These are phyloP conservation scores for Pangasianodon hypophthalmus DNA, from an alignment of 2,113 vertebrate species.

Conservation along the genomic window DNA sequence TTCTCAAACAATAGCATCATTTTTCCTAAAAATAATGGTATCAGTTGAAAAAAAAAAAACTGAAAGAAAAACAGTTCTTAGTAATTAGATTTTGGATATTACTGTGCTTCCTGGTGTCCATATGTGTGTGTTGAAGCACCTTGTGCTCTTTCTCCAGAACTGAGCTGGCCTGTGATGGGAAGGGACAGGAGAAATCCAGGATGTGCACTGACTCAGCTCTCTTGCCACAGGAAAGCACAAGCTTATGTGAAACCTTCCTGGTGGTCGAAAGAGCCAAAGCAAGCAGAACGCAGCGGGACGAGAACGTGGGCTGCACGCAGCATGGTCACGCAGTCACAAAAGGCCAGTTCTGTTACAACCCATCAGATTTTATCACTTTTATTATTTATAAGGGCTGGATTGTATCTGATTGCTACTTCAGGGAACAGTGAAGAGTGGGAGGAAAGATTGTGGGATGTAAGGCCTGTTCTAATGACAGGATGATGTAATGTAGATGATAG, in stretches of 20 bases:
- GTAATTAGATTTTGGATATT: not conserved
- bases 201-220: slow-evolving; percentile 7
- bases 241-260: slow-evolving; percentile 3
- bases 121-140: not conserved
- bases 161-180: not conserved
- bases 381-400: slow-evolving; percentile 28
- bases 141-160: not conserved
- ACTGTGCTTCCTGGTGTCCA: not conserved
- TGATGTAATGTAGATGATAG: not conserved
- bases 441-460: not conserved
- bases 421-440: not conserved
- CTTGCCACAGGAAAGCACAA: not conserved
- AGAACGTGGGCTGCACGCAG: not conserved
- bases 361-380: slow-evolving; percentile 28
- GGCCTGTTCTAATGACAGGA: not conserved
- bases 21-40: too few species aligned
- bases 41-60: too few species aligned
- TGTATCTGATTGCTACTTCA: slow-evolving; percentile 5
- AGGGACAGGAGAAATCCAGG: slow-evolving; percentile 10
- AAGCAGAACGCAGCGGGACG: not conserved
- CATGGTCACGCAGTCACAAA: not conserved
- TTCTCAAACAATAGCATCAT: too few species aligned
- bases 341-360: not conserved
- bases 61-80: too few species aligned
- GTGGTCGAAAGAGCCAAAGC: not conserved